phyloP scores from a whole-genome alignment of 2,113 vertebrate genomes.

The Datnioides undecimradiatus region DNA sequence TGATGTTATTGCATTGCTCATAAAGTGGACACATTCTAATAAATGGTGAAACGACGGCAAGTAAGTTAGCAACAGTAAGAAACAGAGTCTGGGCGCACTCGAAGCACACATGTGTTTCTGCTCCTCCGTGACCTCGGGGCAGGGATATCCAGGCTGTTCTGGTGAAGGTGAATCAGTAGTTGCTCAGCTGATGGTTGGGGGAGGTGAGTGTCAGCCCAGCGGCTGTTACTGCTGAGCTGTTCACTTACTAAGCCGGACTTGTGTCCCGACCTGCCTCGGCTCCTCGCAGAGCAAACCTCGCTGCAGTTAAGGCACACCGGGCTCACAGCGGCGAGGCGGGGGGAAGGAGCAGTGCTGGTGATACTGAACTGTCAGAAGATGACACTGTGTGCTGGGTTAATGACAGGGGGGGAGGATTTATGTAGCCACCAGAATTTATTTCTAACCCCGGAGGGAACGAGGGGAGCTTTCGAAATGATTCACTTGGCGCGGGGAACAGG shows the following conservation, averaged over 20 bases:
- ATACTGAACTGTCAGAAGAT: constrained; percentile 5
- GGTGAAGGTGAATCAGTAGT: constrained; percentile 62
- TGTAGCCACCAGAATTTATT: constrained; percentile 55
- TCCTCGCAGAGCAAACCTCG: constrained; percentile 6
- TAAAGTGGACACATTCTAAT: not conserved
- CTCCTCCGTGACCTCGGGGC: constrained; percentile 14
- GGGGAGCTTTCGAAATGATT: constrained; percentile 9
- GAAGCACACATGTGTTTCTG: not conserved
- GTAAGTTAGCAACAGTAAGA: not conserved
- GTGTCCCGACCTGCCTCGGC: constrained; percentile 72
- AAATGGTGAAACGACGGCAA: not conserved
- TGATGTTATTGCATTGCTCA: too few species aligned
- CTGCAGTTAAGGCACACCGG: not conserved
- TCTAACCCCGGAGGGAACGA: constrained; percentile 38
- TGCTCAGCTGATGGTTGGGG: constrained; percentile 38
- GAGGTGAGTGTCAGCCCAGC: constrained; percentile 57
- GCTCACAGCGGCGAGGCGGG: not conserved
- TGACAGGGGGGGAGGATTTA: constrained; percentile 60
- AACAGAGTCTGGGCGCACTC: not conserved
- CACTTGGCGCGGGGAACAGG: constrained; percentile 16
- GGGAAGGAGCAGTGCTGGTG: not conserved
- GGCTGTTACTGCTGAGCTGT: constrained; percentile 52
- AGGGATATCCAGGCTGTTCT: constrained; percentile 50
- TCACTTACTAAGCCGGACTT: constrained; percentile 53
- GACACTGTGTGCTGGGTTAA: constrained; percentile 46